Percentiles rank a stretch among this genome's conserved stretches.
These are phyloP conservation scores for Caenorhabditis japonica DNA, from an alignment of 2,888 invertebrate species.

Conservation along the genomic window DNA sequence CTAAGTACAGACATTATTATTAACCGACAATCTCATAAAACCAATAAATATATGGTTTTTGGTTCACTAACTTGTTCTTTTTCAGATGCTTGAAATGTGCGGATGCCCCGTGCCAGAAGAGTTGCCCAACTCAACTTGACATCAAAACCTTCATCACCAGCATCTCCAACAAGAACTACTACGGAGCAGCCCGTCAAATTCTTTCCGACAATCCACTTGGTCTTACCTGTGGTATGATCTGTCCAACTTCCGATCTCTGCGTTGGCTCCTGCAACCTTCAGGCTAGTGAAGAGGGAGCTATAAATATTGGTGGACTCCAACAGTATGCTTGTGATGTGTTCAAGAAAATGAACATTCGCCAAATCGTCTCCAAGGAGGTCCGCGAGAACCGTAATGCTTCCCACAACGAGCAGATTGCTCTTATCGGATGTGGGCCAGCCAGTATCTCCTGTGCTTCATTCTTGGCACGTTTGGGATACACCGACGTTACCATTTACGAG, in stretches of 20 bases:
- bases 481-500: slow-evolving; percentile 91
- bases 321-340: slow-evolving; percentile 96
- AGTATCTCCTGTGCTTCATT: slow-evolving; percentile 96
- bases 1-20: too few relatives aligned
- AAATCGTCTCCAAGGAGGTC: slow-evolving; percentile 85
- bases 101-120: slow-evolving; percentile 84
- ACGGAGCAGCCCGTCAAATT: slow-evolving; percentile 94
- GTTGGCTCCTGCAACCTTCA: slow-evolving; percentile 93
- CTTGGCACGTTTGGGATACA: slow-evolving; percentile 92
- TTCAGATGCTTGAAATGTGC: slow-evolving; percentile 73
- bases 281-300: slow-evolving; percentile 95
- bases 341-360: slow-evolving; percentile 91
- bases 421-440: slow-evolving; percentile 95
- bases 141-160: slow-evolving; percentile 96
- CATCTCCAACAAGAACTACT: slow-evolving; percentile 97
- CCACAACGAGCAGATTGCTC: slow-evolving; percentile 82
- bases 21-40: too few relatives aligned
- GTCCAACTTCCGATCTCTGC: slow-evolving; percentile 97
- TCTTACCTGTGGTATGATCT: slow-evolving; percentile 96
- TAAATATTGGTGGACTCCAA: slow-evolving; percentile 97
- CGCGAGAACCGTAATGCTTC: slow-evolving; percentile 67
- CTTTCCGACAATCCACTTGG: slow-evolving; percentile 97
- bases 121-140: slow-evolving; percentile 97
- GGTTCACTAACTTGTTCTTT: too few relatives aligned
- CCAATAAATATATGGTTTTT: too few relatives aligned